Conservation (phyloP, 2,888 invertebrate genomes). For the Oegoconia quadripuncta region DNA sequence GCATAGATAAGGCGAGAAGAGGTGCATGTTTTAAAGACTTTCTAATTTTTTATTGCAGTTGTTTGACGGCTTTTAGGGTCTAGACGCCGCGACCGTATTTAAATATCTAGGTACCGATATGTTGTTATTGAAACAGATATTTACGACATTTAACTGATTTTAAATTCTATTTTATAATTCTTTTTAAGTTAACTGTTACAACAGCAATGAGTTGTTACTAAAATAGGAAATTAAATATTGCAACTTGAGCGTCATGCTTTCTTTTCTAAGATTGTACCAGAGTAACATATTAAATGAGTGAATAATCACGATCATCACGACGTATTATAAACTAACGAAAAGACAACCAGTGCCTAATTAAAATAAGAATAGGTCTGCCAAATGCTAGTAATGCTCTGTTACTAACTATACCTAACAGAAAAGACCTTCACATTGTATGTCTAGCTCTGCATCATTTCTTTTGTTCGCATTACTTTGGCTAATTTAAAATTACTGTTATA, state of each 20-base stretch:
- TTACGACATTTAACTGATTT: too few species aligned
- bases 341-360: conserved; percentile 47
- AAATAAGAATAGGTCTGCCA: conserved; percentile 55
- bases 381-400: conserved; percentile 45
- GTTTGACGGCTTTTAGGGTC: conserved; percentile 70
- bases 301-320: too few species aligned
- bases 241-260: too few species aligned
- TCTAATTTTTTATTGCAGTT: conserved; percentile 69
- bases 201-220: too few species aligned
- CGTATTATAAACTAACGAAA: conserved; percentile 9
- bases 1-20: conserved; percentile 53
- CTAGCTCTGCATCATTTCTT: conserved; percentile 42
- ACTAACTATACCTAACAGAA: conserved; percentile 44
- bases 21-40: conserved; percentile 66
- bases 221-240: too few species aligned
- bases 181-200: too few species aligned
- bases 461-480: conserved; percentile 37
- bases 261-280: too few species aligned
- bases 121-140: too few species aligned
- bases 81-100: conserved; percentile 34
- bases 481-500: conserved; percentile 27
- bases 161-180: too few species aligned
- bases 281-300: background rate
- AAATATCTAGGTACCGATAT: conserved; percentile 9
- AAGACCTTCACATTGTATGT: conserved; percentile 53